phyloP scores from a whole-genome alignment of 2,113 vertebrate genomes.

The Telmatochromis brichardi region DNA sequence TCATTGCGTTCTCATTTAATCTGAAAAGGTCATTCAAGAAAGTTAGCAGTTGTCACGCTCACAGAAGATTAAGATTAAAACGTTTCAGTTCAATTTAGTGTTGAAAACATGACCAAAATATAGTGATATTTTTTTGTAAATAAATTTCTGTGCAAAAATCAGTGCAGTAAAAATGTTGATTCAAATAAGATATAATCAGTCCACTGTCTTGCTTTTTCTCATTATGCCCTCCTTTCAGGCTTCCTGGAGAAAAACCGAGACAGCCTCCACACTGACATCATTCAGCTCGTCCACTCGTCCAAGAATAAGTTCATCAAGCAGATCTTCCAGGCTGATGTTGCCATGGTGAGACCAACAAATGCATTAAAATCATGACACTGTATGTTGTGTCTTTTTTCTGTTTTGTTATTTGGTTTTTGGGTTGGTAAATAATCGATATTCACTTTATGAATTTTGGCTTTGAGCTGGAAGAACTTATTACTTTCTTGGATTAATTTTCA shows the following conservation, averaged over 20 bases:
- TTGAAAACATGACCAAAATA: not conserved
- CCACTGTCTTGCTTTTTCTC: not conserved
- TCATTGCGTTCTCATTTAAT: not conserved
- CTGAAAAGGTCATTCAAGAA: not conserved
- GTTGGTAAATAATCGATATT: not conserved
- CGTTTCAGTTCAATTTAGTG: not conserved
- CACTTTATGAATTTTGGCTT: not conserved
- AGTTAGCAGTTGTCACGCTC: not conserved
- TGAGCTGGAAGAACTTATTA: rapidly evolving
- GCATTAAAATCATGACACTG: rapidly evolving
- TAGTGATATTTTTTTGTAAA: not conserved
- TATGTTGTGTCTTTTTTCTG: not conserved
- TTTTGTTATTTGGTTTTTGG: not conserved
- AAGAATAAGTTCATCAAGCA: constrained; percentile 99
- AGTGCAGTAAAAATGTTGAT: not conserved
- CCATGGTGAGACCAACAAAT: constrained; percentile 80
- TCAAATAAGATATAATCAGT: not conserved
- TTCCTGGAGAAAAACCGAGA: constrained; percentile 98
- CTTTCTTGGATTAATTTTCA: not conserved
- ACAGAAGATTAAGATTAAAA: not conserved
- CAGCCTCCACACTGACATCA: constrained; percentile 95
- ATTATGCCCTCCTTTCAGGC: constrained; percentile 59
- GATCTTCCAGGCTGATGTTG: constrained; percentile 97
- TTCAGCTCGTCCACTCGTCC: constrained; percentile 96
- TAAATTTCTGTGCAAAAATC: not conserved